Evolutionary conservation across 2,797 vertebrate genomes (phyloP), one percentile per base, ranked within the genome.

Genomic region (Champsocephalus esox): DNA sequence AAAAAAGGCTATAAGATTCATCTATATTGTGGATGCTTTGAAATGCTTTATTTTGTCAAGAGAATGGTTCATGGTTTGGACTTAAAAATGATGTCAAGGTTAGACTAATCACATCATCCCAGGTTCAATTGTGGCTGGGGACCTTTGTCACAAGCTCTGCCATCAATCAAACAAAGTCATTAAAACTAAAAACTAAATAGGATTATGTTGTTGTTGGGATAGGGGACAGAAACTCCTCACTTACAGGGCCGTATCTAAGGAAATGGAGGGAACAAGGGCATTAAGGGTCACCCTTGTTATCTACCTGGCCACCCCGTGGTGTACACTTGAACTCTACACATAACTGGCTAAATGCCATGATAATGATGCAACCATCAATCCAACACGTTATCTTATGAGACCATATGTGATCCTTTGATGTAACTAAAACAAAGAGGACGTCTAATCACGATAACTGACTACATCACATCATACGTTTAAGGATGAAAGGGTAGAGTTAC

Each of bases 21-120:
- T 54, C 3, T 14, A 17, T 9, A 10, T 12, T 69, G 58, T 66
- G 4, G 49, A 58, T 8, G 45, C 66, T 60, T 71, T 5, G 24
- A 10, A 38, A 69, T 11, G 14, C 1, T 77, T 66, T 38, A n/a
- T 60, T 66, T 67, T 41, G 13, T 62, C 57, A 38, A 28, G n/a
- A 43, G n/a, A 9, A 17, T 32, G 11, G 2, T 57, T 71, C 48
- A 49, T 51, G 24, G 48, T 52, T 44, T 8, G 61, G 7, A n/a
- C 41, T 73, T 44, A 45, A 60, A 57, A 43, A 34, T 19, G 43
- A 17, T 3, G 16, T 48, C 9, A 4, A 11, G 9, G 43, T 70
- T 38, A 46, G 67, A 59, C 51, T 55, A 7, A 21, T 45, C 6
- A 38, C 17, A 57, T 34, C 44, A 19, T 61, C 24, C 21, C 50